Percentiles rank a stretch among this genome's conserved stretches.
These are phyloP conservation scores for Myotis myotis DNA, from an alignment of 2,797 vertebrate genomes.

Conservation along the genomic window DNA sequence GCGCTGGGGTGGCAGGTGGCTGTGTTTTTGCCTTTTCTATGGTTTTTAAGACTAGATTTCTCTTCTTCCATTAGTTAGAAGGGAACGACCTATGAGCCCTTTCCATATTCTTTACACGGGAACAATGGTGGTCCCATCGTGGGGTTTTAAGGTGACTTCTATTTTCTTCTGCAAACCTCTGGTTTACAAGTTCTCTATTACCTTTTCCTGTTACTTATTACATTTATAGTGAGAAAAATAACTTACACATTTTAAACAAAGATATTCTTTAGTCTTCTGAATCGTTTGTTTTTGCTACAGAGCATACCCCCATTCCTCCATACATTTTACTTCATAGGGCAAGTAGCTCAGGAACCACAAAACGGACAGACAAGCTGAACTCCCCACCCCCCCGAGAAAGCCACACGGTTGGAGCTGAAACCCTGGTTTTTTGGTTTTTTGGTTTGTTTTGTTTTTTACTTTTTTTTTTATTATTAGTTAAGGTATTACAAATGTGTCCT, in stretches of 20 bases:
- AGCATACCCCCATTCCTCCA: background rate
- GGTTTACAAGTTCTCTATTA: background rate
- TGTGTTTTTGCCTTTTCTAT: background rate
- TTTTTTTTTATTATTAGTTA: too few relatives aligned
- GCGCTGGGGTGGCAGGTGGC: background rate
- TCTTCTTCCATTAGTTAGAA: background rate
- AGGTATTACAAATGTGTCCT: too few relatives aligned
- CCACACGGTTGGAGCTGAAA: background rate
- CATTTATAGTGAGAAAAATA: background rate
- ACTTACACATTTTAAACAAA: background rate
- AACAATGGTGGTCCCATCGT: background rate
- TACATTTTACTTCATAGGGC: background rate
- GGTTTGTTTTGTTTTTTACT: too few relatives aligned
- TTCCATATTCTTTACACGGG: background rate
- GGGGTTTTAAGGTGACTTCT: background rate
- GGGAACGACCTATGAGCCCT: background rate
- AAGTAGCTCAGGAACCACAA: background rate
- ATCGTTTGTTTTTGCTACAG: background rate
- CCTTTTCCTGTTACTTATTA: background rate
- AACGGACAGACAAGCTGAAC: background rate
- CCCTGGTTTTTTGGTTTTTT: too few relatives aligned
- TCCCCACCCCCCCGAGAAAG: background rate
- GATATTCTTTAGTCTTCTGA: background rate
- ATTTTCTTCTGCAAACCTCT: background rate
- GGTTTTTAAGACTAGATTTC: constrained; percentile 1